These are phyloP conservation scores for Triplophysa yarkandensis DNA, from an alignment of 2,797 vertebrate species.

Conservation along the genomic window DNA sequence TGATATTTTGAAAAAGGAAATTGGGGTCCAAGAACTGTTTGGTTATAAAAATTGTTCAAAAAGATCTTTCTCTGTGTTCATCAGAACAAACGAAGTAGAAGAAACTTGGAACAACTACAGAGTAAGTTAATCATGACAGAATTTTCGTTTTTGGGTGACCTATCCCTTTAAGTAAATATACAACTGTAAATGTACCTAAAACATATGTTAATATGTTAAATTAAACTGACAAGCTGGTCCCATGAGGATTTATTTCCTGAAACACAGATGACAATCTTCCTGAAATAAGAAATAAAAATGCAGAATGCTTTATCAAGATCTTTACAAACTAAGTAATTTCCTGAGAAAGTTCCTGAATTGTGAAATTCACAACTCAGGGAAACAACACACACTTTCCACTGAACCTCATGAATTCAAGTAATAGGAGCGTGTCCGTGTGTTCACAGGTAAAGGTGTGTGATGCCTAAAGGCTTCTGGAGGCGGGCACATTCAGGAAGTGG, in stretches of 20 bases:
- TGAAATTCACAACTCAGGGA: slow-evolving; percentile 26
- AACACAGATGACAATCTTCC: not conserved
- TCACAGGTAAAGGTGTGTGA: slow-evolving; percentile 57
- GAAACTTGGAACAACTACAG: no score
- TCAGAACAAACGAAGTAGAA: no score
- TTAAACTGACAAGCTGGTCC: not conserved
- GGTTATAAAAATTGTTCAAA: no score
- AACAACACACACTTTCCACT: slow-evolving; percentile 12
- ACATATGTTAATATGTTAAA: not conserved
- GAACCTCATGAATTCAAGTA: slow-evolving; percentile 50
- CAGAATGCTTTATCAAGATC: not conserved
- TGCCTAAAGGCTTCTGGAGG: slow-evolving; percentile 22
- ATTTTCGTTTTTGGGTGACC: no score
- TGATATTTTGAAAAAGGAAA: no score
- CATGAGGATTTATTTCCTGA: not conserved
- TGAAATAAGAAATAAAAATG: not conserved
- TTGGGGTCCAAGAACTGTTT: no score
- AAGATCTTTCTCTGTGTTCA: no score
- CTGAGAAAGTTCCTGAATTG: slow-evolving; percentile 11
- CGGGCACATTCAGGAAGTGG: slow-evolving; percentile 37
- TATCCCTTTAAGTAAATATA: no score
- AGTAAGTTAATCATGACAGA: no score
- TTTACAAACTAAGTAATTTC: not conserved
- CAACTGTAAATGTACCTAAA: not conserved
- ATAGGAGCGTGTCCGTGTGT: slow-evolving; percentile 28